These are phyloP conservation scores for Herminia tarsipennalis DNA, from an alignment of 2,888 invertebrate genomes.

Conservation along the genomic window DNA sequence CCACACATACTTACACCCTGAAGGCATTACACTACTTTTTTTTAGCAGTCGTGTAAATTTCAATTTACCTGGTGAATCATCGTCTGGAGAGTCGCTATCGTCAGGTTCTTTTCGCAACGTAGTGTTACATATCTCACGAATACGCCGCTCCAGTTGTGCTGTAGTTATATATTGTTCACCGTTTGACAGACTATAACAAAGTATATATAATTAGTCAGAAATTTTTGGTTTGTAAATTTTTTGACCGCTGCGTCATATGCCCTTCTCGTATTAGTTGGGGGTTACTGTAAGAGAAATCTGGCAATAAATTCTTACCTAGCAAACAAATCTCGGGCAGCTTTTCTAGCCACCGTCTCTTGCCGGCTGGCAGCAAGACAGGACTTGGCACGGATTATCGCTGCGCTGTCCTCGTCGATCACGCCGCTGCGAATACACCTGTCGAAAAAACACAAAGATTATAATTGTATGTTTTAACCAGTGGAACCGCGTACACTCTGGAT, in stretches of 20 bases:
- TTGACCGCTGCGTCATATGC: no score
- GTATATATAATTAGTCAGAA: no score
- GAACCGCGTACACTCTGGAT: not conserved
- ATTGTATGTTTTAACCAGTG: no score
- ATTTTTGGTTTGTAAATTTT: no score
- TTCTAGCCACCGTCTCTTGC: conserved; percentile 94
- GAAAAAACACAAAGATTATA: not conserved
- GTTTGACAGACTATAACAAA: conserved; percentile 91
- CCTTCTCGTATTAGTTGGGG: no score
- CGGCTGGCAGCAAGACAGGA: conserved; percentile 93
- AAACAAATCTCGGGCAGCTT: conserved; percentile 95
- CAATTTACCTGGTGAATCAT: conserved; percentile 64
- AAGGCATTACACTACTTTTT: no score
- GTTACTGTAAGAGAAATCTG: no score
- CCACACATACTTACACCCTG: no score
- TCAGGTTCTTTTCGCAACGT: conserved; percentile 67
- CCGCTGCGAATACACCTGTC: conserved; percentile 89
- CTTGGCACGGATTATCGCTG: conserved; percentile 81
- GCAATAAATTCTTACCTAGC: conserved; percentile 90
- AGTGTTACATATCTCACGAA: conserved; percentile 87
- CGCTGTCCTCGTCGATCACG: conserved; percentile 78
- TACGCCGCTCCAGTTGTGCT: conserved; percentile 91
- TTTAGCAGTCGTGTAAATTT: not conserved
- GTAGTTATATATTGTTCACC: conserved; percentile 95
- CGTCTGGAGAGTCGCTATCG: conserved; percentile 67